A percentile compares a stretch with the other conserved stretches of the same genome.
phyloP scores from a whole-genome alignment of 1,140 invertebrate genomes.

The Leptinotarsa lineolata region DNA sequence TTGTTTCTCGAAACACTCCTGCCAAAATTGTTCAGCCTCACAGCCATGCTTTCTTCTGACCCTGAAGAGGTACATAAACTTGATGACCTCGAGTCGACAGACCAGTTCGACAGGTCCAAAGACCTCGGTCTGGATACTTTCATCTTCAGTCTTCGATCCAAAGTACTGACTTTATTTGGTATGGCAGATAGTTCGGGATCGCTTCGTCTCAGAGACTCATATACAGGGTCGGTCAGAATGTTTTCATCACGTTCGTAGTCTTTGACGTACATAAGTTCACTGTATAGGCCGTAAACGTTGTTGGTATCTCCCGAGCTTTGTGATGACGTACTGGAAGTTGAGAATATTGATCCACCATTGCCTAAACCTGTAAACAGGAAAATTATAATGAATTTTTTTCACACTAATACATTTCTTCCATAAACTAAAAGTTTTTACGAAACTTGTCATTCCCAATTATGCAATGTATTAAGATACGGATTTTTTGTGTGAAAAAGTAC shows the following conservation, averaged over 20 bases:
- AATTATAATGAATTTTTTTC: not conserved
- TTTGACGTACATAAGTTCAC: constrained; percentile 86
- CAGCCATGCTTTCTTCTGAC: constrained; percentile 77
- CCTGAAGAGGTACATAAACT: constrained; percentile 80
- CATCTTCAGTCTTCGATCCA: constrained; percentile 78
- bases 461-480: too few relatives aligned
- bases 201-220: constrained; percentile 74
- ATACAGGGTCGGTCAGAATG: constrained; percentile 70
- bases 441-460: too few relatives aligned
- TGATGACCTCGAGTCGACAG: constrained; percentile 82
- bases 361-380: constrained; percentile 46
- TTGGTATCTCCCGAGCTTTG: constrained; percentile 70
- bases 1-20: constrained; percentile 71
- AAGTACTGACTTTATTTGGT: constrained; percentile 77
- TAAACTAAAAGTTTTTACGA: too few relatives aligned
- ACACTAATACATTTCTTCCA: too few relatives aligned
- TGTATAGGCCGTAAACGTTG: constrained; percentile 88
- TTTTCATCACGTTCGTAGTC: constrained; percentile 82
- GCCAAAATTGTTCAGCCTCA: constrained; percentile 60
- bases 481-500: too few relatives aligned
- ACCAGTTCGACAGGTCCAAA: constrained; percentile 84
- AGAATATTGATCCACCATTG: constrained; percentile 60
- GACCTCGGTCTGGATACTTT: constrained; percentile 79
- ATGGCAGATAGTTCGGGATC: constrained; percentile 83
- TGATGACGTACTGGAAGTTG: constrained; percentile 62